These are phyloP conservation scores for Poecilia latipinna DNA, from an alignment of 2,113 vertebrate species.

Conservation along the genomic window DNA sequence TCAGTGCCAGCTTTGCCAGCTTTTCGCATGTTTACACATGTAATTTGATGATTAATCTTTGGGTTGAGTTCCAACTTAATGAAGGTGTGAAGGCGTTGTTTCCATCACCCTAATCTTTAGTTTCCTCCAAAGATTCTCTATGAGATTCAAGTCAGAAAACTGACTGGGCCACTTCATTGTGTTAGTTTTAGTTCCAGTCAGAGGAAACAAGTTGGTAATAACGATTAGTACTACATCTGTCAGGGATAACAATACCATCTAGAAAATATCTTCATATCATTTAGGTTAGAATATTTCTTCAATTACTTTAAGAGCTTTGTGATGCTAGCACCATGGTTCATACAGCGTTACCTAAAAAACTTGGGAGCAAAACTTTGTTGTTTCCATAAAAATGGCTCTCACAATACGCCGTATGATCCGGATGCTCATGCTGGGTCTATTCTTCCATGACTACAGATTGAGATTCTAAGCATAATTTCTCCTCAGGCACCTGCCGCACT, in stretches of 20 bases:
- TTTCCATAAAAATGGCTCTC: background rate
- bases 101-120: too few species aligned
- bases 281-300: background rate
- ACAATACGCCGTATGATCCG: background rate
- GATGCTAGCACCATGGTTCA: background rate
- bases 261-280: background rate
- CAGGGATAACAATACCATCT: too few species aligned
- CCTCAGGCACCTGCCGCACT: constrained; percentile 77
- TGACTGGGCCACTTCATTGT: too few species aligned
- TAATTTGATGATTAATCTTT: too few species aligned
- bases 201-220: too few species aligned
- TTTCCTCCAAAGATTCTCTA: too few species aligned
- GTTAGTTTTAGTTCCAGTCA: too few species aligned
- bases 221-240: background rate
- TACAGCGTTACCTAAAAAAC: background rate
- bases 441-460: constrained; percentile 31
- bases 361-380: background rate
- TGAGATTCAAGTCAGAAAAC: too few species aligned
- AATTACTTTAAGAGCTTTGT: background rate
- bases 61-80: background rate
- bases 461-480: constrained; percentile 73
- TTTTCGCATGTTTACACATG: too few species aligned
- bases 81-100: background rate
- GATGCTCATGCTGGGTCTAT: background rate
- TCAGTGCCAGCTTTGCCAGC: too few species aligned